Evolutionary conservation across 2,113 vertebrate species (phyloP), one percentile per base, ranked within the genome.

Genomic region (Paramisgurnus dabryanus): DNA sequence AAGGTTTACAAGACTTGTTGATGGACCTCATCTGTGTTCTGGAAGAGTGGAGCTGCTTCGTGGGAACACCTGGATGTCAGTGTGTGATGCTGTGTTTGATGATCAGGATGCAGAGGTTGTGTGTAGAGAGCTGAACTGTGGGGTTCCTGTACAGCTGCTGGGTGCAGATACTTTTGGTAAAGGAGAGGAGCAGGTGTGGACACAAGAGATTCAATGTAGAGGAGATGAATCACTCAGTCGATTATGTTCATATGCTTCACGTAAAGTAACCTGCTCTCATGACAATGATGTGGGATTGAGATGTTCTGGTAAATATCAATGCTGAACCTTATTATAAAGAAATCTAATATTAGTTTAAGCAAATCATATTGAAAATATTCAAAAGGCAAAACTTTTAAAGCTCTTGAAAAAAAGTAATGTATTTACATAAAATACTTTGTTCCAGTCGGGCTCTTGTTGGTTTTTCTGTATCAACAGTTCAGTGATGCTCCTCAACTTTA

Each of bases 101-200:
- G 4, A n/a, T 11, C 11, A 49, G 65, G 72, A 67, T 47, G 41
- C 72, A 49, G 22, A 72, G 27, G 68, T 61, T 41, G 73, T 27
- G 47, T 82, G 73, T 68, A 68, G 65, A 73, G 61, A 70, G 39
- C 69, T 80, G 43, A 49, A 55, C 69, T 80, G 79, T 74, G 79
- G 71, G 10, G 64, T 17, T 50, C 43, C 66, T 66, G 55, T 67
- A 50, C 18, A 76, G 64, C 5, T 81, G 47, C 64, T 68, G 50
- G 45, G 80, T 58, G 17, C 18, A 65, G 60, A 47, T 57, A 49
- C 15, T 27, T 80, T 67, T 74, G 79, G 70, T 27, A 17, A 22
- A 57, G 45, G 47, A n/a, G 22, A 77, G 0, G 7, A 3, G 15
- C 64, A 27, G 27, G 45, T 84, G 17, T 84, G 78, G 66, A 39